Evolutionary conservation across 2,113 vertebrate species (phyloP).

Genomic region (Ceratotherium simum): DNA sequence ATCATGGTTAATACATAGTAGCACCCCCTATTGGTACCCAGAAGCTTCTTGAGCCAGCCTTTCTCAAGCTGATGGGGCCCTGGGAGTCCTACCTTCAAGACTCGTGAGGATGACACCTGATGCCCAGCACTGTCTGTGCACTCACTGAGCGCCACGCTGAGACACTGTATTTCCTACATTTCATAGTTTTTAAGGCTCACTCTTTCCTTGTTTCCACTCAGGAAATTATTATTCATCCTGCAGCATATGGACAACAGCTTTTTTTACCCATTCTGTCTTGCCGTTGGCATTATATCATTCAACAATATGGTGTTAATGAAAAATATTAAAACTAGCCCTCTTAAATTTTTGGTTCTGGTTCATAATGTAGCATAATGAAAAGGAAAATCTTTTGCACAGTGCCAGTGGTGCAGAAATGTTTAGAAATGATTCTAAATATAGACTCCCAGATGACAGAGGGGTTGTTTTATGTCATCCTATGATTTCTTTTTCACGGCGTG

Average conservation of each 20-base stretch:
- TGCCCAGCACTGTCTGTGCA: neutral
- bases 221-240: slow-evolving; percentile 63
- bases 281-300: slow-evolving; percentile 50
- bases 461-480: slow-evolving; percentile 65
- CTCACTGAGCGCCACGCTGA: neutral
- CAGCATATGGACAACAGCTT: slow-evolving; percentile 71
- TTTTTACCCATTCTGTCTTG: slow-evolving; percentile 36
- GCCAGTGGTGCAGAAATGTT: slow-evolving; percentile 61
- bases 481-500: slow-evolving; percentile 77
- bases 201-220: slow-evolving; percentile 63
- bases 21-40: neutral
- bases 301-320: slow-evolving; percentile 72
- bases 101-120: neutral
- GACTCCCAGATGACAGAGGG: slow-evolving; percentile 71
- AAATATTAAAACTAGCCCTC: slow-evolving; percentile 78
- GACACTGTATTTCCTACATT: neutral
- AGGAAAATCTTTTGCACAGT: slow-evolving; percentile 64
- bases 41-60: neutral
- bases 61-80: neutral
- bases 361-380: slow-evolving; percentile 62
- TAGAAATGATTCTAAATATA: slow-evolving; percentile 75
- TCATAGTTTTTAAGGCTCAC: neutral
- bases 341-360: slow-evolving; percentile 71
- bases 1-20: no score
- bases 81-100: neutral